Percentiles rank a stretch among this genome's conserved stretches.
These are phyloP conservation scores for Calameuta idolon DNA, from an alignment of 2,888 invertebrate genomes.

Conservation along the genomic window DNA sequence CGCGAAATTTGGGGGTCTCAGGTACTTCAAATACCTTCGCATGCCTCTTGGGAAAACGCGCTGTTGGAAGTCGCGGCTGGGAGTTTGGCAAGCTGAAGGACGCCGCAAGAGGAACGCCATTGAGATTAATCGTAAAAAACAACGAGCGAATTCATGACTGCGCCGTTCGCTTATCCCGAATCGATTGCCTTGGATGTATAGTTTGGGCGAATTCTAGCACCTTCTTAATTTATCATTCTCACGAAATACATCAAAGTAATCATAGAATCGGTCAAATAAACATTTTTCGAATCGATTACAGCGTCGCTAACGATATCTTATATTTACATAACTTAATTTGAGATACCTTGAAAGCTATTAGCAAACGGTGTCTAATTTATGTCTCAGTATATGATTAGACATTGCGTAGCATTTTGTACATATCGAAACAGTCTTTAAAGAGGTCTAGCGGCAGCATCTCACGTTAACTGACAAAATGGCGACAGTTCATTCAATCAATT, in stretches of 20 bases:
- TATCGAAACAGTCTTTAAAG: background rate
- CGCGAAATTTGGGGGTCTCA: conserved; percentile 34
- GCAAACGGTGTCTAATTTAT: background rate
- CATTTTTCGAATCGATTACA: background rate
- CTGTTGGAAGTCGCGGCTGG: conserved; percentile 6
- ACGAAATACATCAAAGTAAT: background rate
- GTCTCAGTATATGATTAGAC: background rate
- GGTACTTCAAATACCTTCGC: conserved; percentile 34
- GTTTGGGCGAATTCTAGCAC: background rate
- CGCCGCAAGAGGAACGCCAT: background rate
- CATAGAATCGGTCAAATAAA: background rate
- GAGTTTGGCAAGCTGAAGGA: conserved; percentile 1
- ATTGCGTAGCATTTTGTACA: background rate
- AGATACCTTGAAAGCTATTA: background rate
- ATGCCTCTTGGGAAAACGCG: conserved; percentile 19
- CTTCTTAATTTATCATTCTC: background rate
- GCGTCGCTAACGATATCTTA: background rate
- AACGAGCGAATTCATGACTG: background rate
- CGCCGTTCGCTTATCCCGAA: background rate
- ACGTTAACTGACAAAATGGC: background rate
- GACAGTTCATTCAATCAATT: background rate
- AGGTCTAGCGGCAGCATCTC: background rate
- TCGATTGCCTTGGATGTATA: background rate
- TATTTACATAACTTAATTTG: background rate
- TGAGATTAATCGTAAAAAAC: background rate